Evolutionary conservation across 2,888 invertebrate genomes (phyloP).

Genomic region (Caenorhabditis sp.): DNA sequence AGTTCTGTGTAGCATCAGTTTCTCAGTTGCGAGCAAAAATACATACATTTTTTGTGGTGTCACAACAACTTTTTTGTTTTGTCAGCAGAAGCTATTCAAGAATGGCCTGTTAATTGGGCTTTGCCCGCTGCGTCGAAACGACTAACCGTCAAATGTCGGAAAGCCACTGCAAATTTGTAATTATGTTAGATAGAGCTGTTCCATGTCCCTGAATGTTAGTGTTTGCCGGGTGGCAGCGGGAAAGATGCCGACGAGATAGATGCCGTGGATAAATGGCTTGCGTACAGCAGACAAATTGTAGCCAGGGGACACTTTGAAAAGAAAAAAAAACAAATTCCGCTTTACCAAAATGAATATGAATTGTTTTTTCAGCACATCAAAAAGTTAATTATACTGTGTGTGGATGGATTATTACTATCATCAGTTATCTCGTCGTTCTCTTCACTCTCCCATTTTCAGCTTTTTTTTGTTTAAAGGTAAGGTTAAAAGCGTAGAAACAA

Average conservation of each 20-base stretch:
- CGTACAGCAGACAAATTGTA: conserved; percentile 15
- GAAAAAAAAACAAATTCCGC: background rate
- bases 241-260: conserved; percentile 12
- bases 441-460: conserved; percentile 80
- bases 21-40: background rate
- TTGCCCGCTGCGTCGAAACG: background rate
- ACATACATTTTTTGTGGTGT: conserved; percentile 20
- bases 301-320: conserved; percentile 4
- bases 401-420: conserved; percentile 81
- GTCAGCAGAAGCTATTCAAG: conserved; percentile 9
- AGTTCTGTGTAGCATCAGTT: too few species aligned
- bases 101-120: conserved; percentile 33
- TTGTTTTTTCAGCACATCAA: conserved; percentile 47
- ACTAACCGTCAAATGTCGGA: conserved; percentile 15
- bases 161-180: conserved; percentile 10
- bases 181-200: conserved; percentile 29
- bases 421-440: conserved; percentile 79
- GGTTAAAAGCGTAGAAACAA: background rate
- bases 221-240: conserved; percentile 3
- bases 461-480: conserved; percentile 81
- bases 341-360: background rate
- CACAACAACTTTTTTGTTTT: conserved; percentile 29
- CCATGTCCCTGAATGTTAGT: conserved; percentile 13
- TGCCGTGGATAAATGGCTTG: conserved; percentile 14
- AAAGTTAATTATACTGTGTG: conserved; percentile 69